phyloP scores from a whole-genome alignment of 92 coral and sea anemone species.

The Chrysogorgia sp. region DNA sequence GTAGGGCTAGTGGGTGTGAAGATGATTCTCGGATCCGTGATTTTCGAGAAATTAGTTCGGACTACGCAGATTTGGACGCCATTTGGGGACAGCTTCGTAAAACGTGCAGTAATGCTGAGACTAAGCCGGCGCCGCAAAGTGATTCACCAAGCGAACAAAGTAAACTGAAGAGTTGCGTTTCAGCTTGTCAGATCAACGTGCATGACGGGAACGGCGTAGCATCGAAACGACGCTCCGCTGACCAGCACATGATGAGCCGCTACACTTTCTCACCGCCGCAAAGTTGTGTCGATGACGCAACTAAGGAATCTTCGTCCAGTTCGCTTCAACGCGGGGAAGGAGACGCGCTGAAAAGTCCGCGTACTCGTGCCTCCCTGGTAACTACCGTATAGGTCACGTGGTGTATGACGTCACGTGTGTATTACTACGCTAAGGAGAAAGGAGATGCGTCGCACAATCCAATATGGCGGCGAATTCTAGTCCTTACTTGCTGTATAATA shows the following conservation, averaged over 20 bases:
- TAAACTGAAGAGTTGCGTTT: not conserved
- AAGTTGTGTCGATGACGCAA: not conserved
- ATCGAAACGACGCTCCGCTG: conserved; percentile 17
- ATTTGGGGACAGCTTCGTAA: conserved; percentile 23
- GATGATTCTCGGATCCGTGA: not conserved
- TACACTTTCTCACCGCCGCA: not conserved
- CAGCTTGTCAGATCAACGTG: not conserved
- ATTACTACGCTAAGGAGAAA: not conserved
- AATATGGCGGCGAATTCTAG: too few relatives aligned
- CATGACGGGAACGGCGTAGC: not conserved
- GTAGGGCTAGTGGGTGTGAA: not conserved
- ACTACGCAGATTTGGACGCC: conserved; percentile 32
- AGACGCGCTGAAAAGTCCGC: not conserved
- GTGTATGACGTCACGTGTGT: conserved; percentile 6
- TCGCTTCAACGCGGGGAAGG: not conserved
- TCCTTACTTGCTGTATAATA: too few relatives aligned
- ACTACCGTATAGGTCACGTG: conserved; percentile 17
- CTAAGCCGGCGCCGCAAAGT: not conserved
- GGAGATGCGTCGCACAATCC: too few relatives aligned
- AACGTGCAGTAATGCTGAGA: not conserved
- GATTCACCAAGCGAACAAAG: not conserved
- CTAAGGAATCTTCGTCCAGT: not conserved
- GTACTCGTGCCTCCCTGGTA: conserved; percentile 8
- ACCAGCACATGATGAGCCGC: not conserved
- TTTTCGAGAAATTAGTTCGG: conserved; percentile 11